Base-by-base conservation (phyloP, 1,140 invertebrate genomes). In the Drosophila melanica region DNA sequence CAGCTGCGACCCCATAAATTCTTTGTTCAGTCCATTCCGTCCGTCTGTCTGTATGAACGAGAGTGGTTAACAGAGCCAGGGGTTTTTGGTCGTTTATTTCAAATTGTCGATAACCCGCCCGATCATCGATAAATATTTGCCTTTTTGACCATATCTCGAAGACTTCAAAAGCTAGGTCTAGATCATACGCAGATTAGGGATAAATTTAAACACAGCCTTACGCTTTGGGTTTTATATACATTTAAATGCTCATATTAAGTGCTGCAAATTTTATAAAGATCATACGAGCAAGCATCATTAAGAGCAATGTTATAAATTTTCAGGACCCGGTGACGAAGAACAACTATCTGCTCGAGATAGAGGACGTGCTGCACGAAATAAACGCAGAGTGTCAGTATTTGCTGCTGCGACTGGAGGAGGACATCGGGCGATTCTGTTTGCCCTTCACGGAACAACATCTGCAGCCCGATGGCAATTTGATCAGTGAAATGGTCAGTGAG, bases 381-480 rank as follows among this genome's bases (percentile, higher is more conserved):
- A 92, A 90, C 75, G 80, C 79, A 3, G 91, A 92, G 50, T 80
- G 90, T 23, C 67, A 90, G 45, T 90, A 77, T 23, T 51, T 92
- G 44, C 53, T 82, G 2, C 5, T 90, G 5, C 73, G 76, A 7
- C 54, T 92, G 0, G 75, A 86, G 23, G 76, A 90, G 8, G 70
- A 86, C 54, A 78, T 92, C 4, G 79, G 87, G 39, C 70, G 70
- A 20, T 92, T 91, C 37, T 84, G 70, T 18, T 72, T 76, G 50
- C 76, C 78, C 12, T 76, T 92, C 1, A 76, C 58, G 3, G 67
- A 74, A 42, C 76, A 90, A 3, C 12, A 72, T 3, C 44, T 87
- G 9, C 50, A 80, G 37, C 84, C 79, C 3, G 72, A 89, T 37
- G 23, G 55, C 9, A 45, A 47, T 2, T 39, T 86, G n/a, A 54